A percentile compares a stretch with the other conserved stretches of the same genome.
Conservation (phyloP, 2,888 invertebrate species). For the Netelia virgata region DNA sequence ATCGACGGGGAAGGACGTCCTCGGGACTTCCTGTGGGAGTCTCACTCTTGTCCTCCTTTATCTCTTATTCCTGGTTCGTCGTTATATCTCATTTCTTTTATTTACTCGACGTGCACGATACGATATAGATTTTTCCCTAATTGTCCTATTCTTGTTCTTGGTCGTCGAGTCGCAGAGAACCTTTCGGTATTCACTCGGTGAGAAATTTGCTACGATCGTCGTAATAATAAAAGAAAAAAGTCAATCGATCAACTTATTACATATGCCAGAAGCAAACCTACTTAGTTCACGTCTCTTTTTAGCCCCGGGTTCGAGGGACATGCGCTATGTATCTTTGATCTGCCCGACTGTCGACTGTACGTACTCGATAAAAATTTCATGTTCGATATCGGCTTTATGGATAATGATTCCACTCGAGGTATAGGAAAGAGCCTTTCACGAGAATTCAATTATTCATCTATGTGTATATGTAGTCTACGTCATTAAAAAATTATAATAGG, state of each 20-base stretch:
- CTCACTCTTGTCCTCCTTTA: constrained; percentile 29
- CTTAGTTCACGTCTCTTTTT: constrained; percentile 4
- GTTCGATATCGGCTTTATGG: constrained; percentile 8
- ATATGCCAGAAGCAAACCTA: not conserved
- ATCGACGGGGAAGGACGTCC: constrained; percentile 20
- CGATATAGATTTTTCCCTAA: constrained; percentile 54
- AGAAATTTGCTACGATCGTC: constrained; percentile 1
- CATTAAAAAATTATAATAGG: constrained; percentile 14
- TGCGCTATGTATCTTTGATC: not conserved
- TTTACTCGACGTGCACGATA: constrained; percentile 3
- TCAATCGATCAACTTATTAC: constrained; percentile 11
- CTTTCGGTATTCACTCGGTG: constrained; percentile 25
- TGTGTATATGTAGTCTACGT: not conserved
- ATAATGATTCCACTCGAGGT: constrained; percentile 33
- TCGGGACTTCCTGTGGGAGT: constrained; percentile 50
- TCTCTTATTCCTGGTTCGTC: constrained; percentile 14
- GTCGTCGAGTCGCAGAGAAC: constrained; percentile 29
- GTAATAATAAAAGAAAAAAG: not conserved
- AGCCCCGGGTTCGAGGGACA: not conserved
- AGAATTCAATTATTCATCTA: constrained; percentile 34
- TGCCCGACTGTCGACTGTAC: not conserved
- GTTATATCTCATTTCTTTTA: constrained; percentile 24
- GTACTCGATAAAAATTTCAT: not conserved
- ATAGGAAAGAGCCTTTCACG: constrained; percentile 13
- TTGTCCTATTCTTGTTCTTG: constrained; percentile 61